Conservation (phyloP, 2,888 invertebrate genomes). For the Drepana falcataria region DNA sequence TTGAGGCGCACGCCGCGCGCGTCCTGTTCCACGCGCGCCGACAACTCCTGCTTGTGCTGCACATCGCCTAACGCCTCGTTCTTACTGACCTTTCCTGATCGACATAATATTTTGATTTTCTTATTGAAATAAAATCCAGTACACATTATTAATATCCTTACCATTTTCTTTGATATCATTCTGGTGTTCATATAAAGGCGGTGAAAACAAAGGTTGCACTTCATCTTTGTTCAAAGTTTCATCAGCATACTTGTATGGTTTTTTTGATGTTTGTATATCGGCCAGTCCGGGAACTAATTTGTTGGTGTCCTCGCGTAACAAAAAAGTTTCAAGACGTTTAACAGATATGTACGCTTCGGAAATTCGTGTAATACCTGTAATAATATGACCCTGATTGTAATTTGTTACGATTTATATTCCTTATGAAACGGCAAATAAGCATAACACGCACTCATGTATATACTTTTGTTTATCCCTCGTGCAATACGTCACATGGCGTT, state of each 20-base stretch:
- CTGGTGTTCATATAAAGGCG: constrained; percentile 10
- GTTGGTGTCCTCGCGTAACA: constrained; percentile 81
- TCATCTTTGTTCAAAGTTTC: constrained; percentile 45
- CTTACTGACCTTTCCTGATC: no score
- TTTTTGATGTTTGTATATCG: constrained; percentile 74
- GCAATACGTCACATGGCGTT: no score
- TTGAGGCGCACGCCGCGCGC: constrained; percentile 77
- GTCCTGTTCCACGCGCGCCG: constrained; percentile 51
- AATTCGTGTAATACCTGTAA: constrained; percentile 85
- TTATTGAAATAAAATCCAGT: no score
- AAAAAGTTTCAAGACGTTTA: constrained; percentile 81
- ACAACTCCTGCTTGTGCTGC: constrained; percentile 46
- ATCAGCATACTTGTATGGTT: constrained; percentile 56
- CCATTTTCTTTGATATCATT: constrained; percentile 53
- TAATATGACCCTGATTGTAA: no score
- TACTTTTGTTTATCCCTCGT: no score
- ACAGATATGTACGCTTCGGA: constrained; percentile 89
- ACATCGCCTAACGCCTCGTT: constrained; percentile 39
- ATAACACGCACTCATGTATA: no score
- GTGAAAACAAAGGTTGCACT: constrained; percentile 6
- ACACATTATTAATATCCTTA: constrained; percentile 18
- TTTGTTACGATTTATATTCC: no score
- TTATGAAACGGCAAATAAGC: no score
- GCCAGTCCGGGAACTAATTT: constrained; percentile 73
- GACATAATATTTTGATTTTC: no score